Evolutionary conservation across 2,113 vertebrate genomes (phyloP), one percentile per base, ranked within the genome.

Genomic region (Sigmodon hispidus): DNA sequence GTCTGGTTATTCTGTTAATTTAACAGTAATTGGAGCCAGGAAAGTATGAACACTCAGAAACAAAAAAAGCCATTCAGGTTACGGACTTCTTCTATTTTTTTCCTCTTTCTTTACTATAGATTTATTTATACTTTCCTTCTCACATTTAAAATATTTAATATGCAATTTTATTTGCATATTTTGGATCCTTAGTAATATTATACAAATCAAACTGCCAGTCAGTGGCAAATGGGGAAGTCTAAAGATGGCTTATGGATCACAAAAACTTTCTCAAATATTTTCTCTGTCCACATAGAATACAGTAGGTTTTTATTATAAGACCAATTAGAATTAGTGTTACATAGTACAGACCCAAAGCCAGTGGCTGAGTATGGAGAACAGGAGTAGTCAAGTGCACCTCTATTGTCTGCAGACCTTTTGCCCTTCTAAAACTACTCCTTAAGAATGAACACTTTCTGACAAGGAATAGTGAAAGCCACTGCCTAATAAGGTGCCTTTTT

Each of bases 11-110:
- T 84, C 43, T 88, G 21, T 92, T 90, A 85, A 70, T 76, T 70
- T 94, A 73, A 3, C 3, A 59, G 15, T 59, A 50, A 86, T 17
- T 48, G 3, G 34, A 92, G 34, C 65, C 88, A 76, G 5, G 7
- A n/a, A 77, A 75, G 3, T 48, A 26, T 36, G 40, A 94, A 96
- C 10, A 31, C 55, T 84, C 29, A 96, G 75, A 90, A 55, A 87
- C 17, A 80, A 13, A 92, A 92, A 73, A 50, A 77, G 40, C 13
- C 19, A 52, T 57, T 57, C 65, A 80, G 43, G 7, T 69, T 45
- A 16, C n/a, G 31, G n/a, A 57, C 12, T 59, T 90, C 50, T 92
- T 43, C 55, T 7, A 45, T 11, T 57, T n/a, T 80, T 34, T 70
- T 1, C 57, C 2, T 72, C 29, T 85, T 72, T 31, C 4, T 52